These are phyloP conservation scores for Nomada fucata DNA, from an alignment of 2,888 invertebrate genomes.

Conservation along the genomic window DNA sequence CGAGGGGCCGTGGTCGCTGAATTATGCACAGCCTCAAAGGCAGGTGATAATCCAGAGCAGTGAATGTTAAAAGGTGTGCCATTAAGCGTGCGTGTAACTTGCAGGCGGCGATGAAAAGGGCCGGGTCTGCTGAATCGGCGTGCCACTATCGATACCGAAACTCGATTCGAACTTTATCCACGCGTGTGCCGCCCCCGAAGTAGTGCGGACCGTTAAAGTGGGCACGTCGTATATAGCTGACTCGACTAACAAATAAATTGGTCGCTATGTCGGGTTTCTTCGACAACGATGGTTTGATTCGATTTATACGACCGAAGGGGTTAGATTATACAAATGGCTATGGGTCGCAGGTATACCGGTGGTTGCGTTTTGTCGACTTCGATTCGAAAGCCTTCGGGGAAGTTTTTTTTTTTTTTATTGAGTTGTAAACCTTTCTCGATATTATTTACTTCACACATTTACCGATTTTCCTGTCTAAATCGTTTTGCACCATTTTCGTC, in stretches of 20 bases:
- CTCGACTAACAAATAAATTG: constrained; percentile 63
- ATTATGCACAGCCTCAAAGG: constrained; percentile 68
- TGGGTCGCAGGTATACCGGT: too few relatives aligned
- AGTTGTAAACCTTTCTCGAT: too few relatives aligned
- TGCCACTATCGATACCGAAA: constrained; percentile 44
- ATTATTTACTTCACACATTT: too few relatives aligned
- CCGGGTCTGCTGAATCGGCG: constrained; percentile 59
- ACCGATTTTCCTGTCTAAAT: too few relatives aligned
- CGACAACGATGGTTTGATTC: background rate
- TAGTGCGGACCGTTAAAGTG: constrained; percentile 17
- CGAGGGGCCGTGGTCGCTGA: constrained; percentile 45
- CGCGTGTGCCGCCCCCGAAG: constrained; percentile 52
- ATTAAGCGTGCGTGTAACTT: constrained; percentile 69
- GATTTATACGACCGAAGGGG: background rate
- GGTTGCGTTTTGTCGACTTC: background rate
- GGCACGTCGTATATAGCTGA: constrained; percentile 9
- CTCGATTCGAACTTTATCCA: constrained; percentile 68
- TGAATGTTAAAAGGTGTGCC: constrained; percentile 66
- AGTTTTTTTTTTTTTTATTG: too few relatives aligned
- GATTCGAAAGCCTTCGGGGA: background rate
- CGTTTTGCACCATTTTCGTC: too few relatives aligned
- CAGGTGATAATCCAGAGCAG: constrained; percentile 66
- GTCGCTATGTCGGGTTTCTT: constrained; percentile 32
- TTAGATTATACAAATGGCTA: too few relatives aligned
- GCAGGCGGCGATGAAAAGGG: constrained; percentile 65